phyloP scores from a whole-genome alignment of 2,888 invertebrate genomes.

The Athalia circularis region DNA sequence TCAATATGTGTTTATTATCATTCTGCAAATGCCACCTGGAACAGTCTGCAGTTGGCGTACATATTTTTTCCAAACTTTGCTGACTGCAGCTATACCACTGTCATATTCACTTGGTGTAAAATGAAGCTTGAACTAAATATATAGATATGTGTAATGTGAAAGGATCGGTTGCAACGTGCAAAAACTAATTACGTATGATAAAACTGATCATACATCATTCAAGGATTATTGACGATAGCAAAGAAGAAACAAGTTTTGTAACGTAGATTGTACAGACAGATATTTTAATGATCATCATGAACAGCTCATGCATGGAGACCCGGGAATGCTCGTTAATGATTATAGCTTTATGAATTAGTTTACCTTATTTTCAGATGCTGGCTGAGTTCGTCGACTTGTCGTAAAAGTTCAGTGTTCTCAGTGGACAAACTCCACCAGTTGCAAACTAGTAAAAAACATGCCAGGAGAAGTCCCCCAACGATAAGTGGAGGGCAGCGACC shows the following conservation, averaged over 20 bases:
- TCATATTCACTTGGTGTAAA: background rate
- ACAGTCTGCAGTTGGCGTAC: no score
- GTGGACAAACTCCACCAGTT: slow-evolving; percentile 72
- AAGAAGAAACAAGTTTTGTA: no score
- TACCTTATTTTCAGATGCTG: slow-evolving; percentile 71
- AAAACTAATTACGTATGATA: background rate
- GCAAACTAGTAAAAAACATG: slow-evolving; percentile 68
- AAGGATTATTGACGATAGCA: no score
- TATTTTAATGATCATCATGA: no score
- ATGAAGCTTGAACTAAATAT: background rate
- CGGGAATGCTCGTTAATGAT: background rate
- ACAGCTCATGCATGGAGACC: background rate
- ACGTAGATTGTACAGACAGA: no score
- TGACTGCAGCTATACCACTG: no score
- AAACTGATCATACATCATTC: no score
- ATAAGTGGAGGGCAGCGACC: slow-evolving; percentile 71
- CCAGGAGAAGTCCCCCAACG: slow-evolving; percentile 67
- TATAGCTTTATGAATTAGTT: background rate
- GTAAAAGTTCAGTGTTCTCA: slow-evolving; percentile 68
- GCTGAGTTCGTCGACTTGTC: slow-evolving; percentile 69
- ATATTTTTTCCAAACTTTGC: no score
- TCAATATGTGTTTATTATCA: no score
- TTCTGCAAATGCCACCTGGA: no score
- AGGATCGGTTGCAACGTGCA: background rate
- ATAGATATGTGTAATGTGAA: background rate